Base-by-base conservation (phyloP, 2,888 invertebrate genomes). In the Phytoseiulus persimilis region DNA sequence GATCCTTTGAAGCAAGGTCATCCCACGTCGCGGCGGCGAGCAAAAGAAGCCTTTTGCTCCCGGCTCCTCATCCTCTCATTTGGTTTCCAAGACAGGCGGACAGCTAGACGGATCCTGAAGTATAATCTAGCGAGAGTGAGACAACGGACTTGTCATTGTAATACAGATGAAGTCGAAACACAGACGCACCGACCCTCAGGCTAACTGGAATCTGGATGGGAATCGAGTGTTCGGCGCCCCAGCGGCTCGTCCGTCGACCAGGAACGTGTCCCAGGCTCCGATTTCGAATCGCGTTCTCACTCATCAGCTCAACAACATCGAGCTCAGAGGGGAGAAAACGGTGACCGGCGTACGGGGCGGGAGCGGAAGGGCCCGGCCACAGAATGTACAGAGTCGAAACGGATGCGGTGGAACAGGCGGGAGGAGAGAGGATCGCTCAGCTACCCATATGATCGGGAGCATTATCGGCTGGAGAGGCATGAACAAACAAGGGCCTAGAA, bases 91-190 rank as follows among this genome's bases (percentile, higher is more conserved):
- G 65, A 65, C 65, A 14, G 28, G 65, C 65, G 39, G 39, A 39
- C 39, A 39, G 39, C 39, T 39, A 3, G 65, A 65, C 65, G 65
- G 65, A 65, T 65, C 65, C 18, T 65, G 18, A 65, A 65, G 65
- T 65, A 65, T 65, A 65, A 65, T 65, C 65, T 23, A 28, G 65
- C 65, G 18, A 14, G 65, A 65, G 65, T 65, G 65, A 65, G 65
- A 65, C 65, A 65, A 65, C 65, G 18, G 65, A 65, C 65, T 65
- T 65, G 65, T 65, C 65, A 65, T 65, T 65, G 65, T 65, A 65
- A 65, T 65, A 65, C 65, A 65, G 65, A 65, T 65, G 65, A 65
- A 65, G 65, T 65, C 65, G 65, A 65, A 65, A 65, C 65, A 65
- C 65, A 65, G 65, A 65, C 65, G 65, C 65, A 65, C 9, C 65